phyloP scores from a whole-genome alignment of 2,888 invertebrate genomes.

The Cantharis rufa region DNA sequence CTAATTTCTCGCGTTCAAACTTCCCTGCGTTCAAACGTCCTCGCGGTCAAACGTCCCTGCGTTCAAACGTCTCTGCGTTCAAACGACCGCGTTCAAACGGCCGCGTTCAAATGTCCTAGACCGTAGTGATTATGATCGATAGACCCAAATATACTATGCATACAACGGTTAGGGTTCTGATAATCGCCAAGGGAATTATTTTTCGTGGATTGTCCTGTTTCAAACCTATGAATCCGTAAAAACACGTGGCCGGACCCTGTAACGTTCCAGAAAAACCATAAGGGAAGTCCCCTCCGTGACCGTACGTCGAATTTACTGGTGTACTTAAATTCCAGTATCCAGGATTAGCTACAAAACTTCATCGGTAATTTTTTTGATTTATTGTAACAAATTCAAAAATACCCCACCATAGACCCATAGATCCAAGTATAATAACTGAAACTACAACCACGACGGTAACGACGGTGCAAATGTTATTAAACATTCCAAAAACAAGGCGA shows the following conservation, averaged over 20 bases:
- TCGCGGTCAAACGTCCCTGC: no score
- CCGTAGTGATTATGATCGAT: no score
- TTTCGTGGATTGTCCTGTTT: slow-evolving; percentile 84
- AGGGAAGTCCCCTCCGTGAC: slow-evolving; percentile 82
- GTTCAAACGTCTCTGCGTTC: no score
- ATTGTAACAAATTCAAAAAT: background rate
- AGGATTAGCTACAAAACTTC: slow-evolving; percentile 48
- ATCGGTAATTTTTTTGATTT: background rate
- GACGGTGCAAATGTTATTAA: slow-evolving; percentile 85
- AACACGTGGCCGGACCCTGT: slow-evolving; percentile 81
- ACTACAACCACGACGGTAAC: slow-evolving; percentile 80
- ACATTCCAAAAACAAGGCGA: slow-evolving; percentile 78
- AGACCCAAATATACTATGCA: slow-evolving; percentile 90
- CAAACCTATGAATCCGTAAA: slow-evolving; percentile 94
- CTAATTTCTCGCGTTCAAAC: no score
- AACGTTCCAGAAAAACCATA: slow-evolving; percentile 80
- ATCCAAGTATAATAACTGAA: slow-evolving; percentile 81
- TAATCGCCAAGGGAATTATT: slow-evolving; percentile 85
- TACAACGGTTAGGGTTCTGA: slow-evolving; percentile 78
- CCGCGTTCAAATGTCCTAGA: no score
- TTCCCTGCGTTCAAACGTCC: no score
- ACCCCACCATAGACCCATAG: slow-evolving; percentile 67
- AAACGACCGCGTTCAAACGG: no score
- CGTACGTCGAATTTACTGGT: slow-evolving; percentile 42
- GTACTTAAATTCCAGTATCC: slow-evolving; percentile 56